Percentiles rank a stretch among this genome's conserved stretches.
Conservation (phyloP, 2,797 vertebrate genomes). For the Sebastolobus alascanus region DNA sequence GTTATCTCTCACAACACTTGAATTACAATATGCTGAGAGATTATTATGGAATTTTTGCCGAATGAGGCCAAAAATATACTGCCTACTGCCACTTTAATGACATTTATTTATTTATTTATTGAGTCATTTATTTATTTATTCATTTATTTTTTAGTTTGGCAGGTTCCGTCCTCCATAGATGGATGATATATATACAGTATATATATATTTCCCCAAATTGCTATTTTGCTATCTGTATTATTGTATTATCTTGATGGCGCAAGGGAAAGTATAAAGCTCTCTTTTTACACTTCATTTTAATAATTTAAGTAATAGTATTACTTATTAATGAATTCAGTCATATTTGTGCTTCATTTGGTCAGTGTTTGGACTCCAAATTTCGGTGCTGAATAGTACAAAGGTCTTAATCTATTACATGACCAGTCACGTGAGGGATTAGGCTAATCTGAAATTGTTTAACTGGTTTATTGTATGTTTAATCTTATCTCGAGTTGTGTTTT, state of each 20-base stretch:
- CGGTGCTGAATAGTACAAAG: background rate
- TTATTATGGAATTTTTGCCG: too few relatives aligned
- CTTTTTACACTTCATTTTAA: background rate
- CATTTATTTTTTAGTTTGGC: too few relatives aligned
- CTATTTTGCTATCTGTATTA: too few relatives aligned
- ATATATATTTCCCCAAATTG: too few relatives aligned
- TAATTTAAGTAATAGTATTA: background rate
- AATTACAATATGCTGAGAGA: too few relatives aligned
- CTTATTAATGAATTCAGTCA: background rate
- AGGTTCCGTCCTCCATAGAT: too few relatives aligned
- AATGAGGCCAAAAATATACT: too few relatives aligned
- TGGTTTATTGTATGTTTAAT: background rate
- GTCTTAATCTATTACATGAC: background rate
- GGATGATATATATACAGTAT: too few relatives aligned
- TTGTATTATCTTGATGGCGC: background rate
- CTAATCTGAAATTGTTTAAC: conserved; percentile 6
- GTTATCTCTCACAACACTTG: too few relatives aligned
- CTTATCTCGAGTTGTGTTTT: background rate
- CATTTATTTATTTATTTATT: too few relatives aligned
- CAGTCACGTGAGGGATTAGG: conserved; percentile 25
- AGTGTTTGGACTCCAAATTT: background rate
- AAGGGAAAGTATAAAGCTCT: background rate
- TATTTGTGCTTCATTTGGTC: background rate
- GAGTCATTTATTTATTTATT: too few relatives aligned
- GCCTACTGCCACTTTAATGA: too few relatives aligned